Base-by-base conservation (phyloP, 1,140 invertebrate species). In the Drosophila nebulosa region DNA sequence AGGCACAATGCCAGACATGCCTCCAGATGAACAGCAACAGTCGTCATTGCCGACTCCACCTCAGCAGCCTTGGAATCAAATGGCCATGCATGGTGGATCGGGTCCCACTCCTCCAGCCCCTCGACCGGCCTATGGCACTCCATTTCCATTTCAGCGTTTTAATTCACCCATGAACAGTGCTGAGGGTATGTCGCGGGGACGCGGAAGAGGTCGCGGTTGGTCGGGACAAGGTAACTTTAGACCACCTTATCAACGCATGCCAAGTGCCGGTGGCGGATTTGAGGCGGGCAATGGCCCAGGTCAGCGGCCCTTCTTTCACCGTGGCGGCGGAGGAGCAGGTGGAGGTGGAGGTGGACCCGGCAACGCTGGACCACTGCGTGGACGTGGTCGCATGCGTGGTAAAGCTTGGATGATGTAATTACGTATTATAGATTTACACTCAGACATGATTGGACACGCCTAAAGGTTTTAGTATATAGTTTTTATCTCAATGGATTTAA, bases 391-490 rank as follows among this genome's bases (percentile, higher is more conserved):
- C 59, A 90, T 86, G 81, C 89, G 89, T 63, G 85, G 89, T 88
- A 90, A 83, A 83, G 64, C 81, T 71, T 90, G 89, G 89, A 84
- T 85, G 81, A 81, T 88, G 83, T 90, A 90, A 90, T 88, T 68
- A 74, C 64, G 63, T 79, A 86, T 80, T 77, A 53, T 77, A 77
- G 52, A 62, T 74, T 50, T 65, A 69, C 55, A 61, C n/a, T 71
- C 16, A 58, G 30, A 32, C 30, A 12, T 7, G 30, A 32, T 10
- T 32, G 10, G 30, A 67, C 14, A 64, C 56, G 59, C 56, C 32
- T 32, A 68, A 62, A 58, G 62, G 63, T 53, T 64, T 78, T 88
- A 89, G 71, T 78, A 73, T 12, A 62, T 73, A 86, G 75, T 27
- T 51, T 39, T 60, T 86, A 81, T 85, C 81, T 85, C 81, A 85